A percentile compares a stretch with the other conserved stretches of the same genome.
phyloP scores from a whole-genome alignment of 2,888 invertebrate species.

The Pseudeuparius sepicola region DNA sequence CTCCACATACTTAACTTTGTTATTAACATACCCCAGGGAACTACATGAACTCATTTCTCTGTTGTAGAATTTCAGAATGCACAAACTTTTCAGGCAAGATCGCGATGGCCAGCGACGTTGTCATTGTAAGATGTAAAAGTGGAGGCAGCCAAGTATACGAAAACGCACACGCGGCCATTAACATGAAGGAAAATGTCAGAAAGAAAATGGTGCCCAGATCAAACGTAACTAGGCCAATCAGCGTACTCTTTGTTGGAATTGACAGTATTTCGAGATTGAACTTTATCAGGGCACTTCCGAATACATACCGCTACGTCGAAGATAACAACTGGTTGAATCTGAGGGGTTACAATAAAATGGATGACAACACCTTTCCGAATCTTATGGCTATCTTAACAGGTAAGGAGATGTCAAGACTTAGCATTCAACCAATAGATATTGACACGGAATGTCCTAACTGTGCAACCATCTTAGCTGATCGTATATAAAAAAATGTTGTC shows the following conservation, averaged over 20 bases:
- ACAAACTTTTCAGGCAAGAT: slow-evolving; percentile 37
- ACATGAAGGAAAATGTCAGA: slow-evolving; percentile 27
- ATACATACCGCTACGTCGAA: slow-evolving; percentile 54
- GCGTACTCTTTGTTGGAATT: slow-evolving; percentile 70
- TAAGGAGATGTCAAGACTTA: slow-evolving; percentile 4
- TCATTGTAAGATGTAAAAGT: slow-evolving; percentile 43
- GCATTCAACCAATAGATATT: neutral
- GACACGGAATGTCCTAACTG: no score
- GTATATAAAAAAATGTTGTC: no score
- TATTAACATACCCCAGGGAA: no score
- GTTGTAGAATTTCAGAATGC: slow-evolving; percentile 41
- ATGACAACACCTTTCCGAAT: slow-evolving; percentile 85
- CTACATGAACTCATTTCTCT: no score
- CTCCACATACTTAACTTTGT: no score
- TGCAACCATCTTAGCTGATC: no score
- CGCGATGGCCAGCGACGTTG: slow-evolving; percentile 39
- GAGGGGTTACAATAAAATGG: slow-evolving; percentile 50
- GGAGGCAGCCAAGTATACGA: slow-evolving; percentile 35
- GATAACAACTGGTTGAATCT: slow-evolving; percentile 37
- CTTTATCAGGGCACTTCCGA: slow-evolving; percentile 65
- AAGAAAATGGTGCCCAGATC: slow-evolving; percentile 21
- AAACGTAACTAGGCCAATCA: slow-evolving; percentile 38
- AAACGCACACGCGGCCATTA: slow-evolving; percentile 45
- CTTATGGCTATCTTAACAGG: slow-evolving; percentile 74
- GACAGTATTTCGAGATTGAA: slow-evolving; percentile 77